Evolutionary conservation across 2,113 vertebrate species (phyloP).

Genomic region (Mugil cephalus): DNA sequence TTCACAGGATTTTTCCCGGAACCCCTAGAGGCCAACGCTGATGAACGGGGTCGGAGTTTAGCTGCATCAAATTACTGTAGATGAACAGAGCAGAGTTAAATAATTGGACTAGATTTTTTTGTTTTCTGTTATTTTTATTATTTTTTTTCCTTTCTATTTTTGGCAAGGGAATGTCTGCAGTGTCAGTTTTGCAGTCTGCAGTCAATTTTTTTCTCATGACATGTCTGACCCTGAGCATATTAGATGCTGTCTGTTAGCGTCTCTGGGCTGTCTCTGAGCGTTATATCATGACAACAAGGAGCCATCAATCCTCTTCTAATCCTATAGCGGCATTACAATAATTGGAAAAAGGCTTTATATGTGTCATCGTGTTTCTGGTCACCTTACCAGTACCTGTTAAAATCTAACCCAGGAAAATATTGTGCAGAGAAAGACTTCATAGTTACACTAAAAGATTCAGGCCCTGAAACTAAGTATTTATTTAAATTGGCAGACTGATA

Average conservation of each 20-base stretch:
- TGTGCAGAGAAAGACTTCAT: neutral
- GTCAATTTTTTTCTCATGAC: neutral
- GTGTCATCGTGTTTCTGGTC: no score
- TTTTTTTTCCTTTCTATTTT: neutral
- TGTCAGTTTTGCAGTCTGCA: neutral
- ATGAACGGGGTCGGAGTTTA: slow-evolving; percentile 16
- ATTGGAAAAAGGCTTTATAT: neutral
- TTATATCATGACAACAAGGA: neutral
- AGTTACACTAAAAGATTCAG: neutral
- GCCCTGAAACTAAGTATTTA: neutral
- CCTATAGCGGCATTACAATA: neutral
- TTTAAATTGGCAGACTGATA: neutral
- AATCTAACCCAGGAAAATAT: no score
- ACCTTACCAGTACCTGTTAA: no score
- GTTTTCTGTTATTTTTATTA: no score
- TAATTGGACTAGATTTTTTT: neutral
- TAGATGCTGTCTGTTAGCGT: neutral
- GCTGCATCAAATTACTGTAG: slow-evolving; percentile 24
- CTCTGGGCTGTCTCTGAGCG: neutral
- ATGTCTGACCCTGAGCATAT: neutral
- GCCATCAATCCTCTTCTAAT: neutral
- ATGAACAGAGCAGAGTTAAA: slow-evolving; percentile 1
- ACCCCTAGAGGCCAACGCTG: slow-evolving; percentile 23
- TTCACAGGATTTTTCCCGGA: slow-evolving; percentile 22
- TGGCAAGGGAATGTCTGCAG: slow-evolving; percentile 1